These are phyloP conservation scores for Melozone crissalis DNA, from an alignment of 2,113 vertebrate genomes.

Conservation along the genomic window DNA sequence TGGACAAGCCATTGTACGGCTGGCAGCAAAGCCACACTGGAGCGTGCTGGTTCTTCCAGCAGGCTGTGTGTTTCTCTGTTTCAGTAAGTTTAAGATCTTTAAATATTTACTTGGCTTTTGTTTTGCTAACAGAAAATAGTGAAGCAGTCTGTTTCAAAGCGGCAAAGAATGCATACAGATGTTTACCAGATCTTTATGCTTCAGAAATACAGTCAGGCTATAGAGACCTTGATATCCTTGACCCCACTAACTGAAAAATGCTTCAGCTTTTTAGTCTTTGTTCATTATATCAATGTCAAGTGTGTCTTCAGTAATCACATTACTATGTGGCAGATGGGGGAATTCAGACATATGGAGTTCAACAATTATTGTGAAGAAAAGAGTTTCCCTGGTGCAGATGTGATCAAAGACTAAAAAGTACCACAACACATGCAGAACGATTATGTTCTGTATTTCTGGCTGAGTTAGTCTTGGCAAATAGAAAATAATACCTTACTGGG, in stretches of 20 bases:
- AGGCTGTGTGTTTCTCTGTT: not conserved
- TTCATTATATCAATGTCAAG: not conserved
- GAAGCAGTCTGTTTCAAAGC: not conserved
- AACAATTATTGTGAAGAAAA: not conserved
- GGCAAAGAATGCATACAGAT: not conserved
- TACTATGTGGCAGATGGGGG: not conserved
- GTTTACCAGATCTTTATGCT: not conserved
- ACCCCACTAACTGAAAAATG: not conserved
- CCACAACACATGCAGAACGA: not conserved
- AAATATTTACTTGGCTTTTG: slow-evolving; percentile 11
- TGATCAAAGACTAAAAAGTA: not conserved
- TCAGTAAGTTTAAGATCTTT: not conserved
- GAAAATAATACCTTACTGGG: not conserved
- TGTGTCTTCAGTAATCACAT: not conserved
- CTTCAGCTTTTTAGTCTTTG: not conserved
- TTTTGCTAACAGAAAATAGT: not conserved
- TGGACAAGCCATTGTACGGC: not conserved
- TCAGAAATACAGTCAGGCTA: not conserved
- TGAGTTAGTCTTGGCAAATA: not conserved
- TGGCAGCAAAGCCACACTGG: not conserved
- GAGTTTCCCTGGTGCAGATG: not conserved
- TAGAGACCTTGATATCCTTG: not conserved
- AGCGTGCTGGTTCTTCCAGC: fast-evolving
- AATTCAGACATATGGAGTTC: not conserved
- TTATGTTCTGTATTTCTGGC: not conserved